phyloP scores from a whole-genome alignment of 2,888 invertebrate species.

The Drosophila flavopinicola region DNA sequence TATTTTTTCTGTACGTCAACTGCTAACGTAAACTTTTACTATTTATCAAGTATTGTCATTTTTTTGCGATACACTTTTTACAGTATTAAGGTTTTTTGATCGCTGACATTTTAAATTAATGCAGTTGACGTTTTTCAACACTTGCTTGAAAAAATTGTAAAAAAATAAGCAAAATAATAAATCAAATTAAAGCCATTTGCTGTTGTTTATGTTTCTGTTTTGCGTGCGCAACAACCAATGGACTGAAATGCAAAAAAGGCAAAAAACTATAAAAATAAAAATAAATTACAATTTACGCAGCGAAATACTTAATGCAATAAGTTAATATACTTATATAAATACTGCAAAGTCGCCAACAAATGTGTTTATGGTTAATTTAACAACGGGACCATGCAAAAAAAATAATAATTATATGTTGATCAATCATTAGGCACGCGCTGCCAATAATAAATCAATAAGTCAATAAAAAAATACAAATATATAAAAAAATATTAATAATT shows the following conservation, averaged over 20 bases:
- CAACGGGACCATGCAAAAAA: constrained; percentile 11
- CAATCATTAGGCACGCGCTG: constrained; percentile 40
- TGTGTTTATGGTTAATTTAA: background rate
- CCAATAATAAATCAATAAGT: constrained; percentile 21
- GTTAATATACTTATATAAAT: background rate
- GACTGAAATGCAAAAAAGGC: background rate
- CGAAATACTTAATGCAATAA: background rate
- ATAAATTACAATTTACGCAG: background rate
- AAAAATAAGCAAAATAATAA: background rate
- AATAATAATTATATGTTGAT: constrained; percentile 25
- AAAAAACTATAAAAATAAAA: background rate
- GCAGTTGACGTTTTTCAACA: constrained; percentile 3
- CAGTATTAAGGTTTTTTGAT: too few species aligned
- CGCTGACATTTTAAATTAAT: constrained; percentile 1
- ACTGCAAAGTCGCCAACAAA: background rate
- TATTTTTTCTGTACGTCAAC: background rate
- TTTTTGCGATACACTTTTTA: background rate
- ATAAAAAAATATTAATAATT: constrained; percentile 41
- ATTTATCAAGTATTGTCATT: background rate
- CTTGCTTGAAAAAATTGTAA: background rate
- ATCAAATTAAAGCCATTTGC: constrained; percentile 1
- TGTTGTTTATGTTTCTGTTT: too few species aligned
- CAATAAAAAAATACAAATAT: constrained; percentile 17
- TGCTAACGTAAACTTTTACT: background rate
- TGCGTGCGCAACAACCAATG: too few species aligned